Conservation (phyloP, 2,888 invertebrate species). For the Diadegma fenestrale region DNA sequence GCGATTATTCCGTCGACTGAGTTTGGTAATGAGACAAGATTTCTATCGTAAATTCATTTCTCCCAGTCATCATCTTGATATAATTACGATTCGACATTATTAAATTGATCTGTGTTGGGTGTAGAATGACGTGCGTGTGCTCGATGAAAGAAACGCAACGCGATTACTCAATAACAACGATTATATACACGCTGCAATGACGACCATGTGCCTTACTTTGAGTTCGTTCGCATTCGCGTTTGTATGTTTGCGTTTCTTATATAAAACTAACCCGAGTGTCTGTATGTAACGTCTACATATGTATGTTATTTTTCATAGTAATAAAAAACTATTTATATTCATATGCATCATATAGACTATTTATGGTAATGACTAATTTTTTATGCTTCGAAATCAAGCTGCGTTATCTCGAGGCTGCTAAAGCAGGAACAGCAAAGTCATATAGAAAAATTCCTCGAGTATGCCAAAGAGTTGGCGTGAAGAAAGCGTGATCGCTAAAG, state of each 20-base stretch:
- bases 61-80: not conserved
- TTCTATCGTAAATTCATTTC: not conserved
- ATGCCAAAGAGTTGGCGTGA: conserved; percentile 61
- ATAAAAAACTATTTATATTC: not conserved
- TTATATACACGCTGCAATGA: conserved; percentile 39
- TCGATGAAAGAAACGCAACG: conserved; percentile 26
- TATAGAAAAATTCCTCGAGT: conserved; percentile 38
- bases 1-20: not conserved
- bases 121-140: conserved; percentile 6
- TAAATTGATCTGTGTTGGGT: not conserved
- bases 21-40: not conserved
- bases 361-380: conserved; percentile 10
- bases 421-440: conserved; percentile 43
- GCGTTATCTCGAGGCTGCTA: not conserved
- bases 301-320: not conserved
- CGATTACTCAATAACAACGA: conserved; percentile 67
- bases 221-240: conserved; percentile 66
- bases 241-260: not conserved
- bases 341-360: not conserved
- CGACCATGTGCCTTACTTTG: conserved; percentile 65
- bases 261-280: not conserved
- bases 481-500: conserved; percentile 69
- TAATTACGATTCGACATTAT: not conserved
- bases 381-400: not conserved
- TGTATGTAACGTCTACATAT: not conserved